These are phyloP conservation scores for Anisognathus igniventris DNA, from an alignment of 2,797 vertebrate species.

Conservation along the genomic window DNA sequence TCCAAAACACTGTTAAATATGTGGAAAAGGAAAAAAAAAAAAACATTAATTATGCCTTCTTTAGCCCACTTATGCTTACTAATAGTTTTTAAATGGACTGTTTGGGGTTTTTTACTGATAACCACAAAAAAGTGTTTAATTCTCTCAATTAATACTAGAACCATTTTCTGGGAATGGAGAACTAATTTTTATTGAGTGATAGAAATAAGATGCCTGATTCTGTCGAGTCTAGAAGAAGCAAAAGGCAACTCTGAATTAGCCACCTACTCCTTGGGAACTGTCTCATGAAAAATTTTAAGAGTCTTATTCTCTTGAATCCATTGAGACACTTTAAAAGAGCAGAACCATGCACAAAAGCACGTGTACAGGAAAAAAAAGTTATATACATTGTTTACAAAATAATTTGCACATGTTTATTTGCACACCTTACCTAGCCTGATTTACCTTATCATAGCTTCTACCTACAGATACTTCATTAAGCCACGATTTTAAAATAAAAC, in stretches of 20 bases:
- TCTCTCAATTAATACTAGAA: background rate
- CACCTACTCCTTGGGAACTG: background rate
- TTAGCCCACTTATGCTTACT: background rate
- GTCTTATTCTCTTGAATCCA: background rate
- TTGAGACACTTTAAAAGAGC: background rate
- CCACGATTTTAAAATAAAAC: background rate
- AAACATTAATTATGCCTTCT: background rate
- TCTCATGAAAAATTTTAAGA: background rate
- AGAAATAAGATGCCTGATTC: background rate
- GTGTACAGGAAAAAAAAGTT: fast-evolving
- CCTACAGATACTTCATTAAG: background rate
- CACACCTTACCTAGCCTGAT: background rate
- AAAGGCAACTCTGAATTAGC: background rate
- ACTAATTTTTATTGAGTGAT: background rate
- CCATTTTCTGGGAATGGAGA: background rate
- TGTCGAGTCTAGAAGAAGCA: background rate
- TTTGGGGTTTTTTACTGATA: background rate
- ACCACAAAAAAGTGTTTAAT: background rate
- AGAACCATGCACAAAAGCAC: background rate
- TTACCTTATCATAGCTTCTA: background rate
- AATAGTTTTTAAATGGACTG: background rate
- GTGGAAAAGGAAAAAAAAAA: background rate
- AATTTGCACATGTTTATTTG: background rate
- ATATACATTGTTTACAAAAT: background rate
- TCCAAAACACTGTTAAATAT: background rate